Conservation (phyloP, 2,113 vertebrate species). For the Bufo bufo region DNA sequence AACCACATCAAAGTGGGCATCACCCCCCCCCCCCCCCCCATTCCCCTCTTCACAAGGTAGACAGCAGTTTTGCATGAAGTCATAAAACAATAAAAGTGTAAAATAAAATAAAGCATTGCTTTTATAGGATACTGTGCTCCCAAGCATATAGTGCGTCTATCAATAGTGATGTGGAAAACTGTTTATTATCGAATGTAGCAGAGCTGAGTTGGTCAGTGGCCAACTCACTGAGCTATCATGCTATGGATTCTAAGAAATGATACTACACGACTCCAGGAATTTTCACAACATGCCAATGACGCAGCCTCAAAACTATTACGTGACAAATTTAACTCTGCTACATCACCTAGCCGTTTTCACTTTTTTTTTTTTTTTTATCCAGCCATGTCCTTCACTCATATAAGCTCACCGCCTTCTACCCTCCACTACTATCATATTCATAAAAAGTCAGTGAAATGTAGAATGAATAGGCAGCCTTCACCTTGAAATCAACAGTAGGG, state of each 20-base stretch:
- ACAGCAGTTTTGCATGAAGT: neutral
- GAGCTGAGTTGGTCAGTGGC: neutral
- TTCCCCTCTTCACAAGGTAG: too few relatives aligned
- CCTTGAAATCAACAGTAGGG: constrained; percentile 8
- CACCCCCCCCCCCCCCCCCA: too few relatives aligned
- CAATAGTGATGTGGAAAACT: neutral
- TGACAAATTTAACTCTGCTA: neutral
- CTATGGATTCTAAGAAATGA: neutral
- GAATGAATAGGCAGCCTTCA: neutral
- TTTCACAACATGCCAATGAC: neutral
- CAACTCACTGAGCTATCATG: neutral
- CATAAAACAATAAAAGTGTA: too few relatives aligned
- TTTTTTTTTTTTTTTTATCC: neutral
- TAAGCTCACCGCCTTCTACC: neutral
- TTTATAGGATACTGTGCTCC: too few relatives aligned
- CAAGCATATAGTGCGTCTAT: too few relatives aligned
- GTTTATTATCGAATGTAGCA: neutral
- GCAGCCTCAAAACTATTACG: neutral
- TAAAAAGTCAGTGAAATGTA: neutral
- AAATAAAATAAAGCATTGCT: too few relatives aligned
- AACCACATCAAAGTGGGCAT: too few relatives aligned
- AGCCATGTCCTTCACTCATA: neutral
- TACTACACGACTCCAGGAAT: neutral
- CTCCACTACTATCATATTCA: neutral
- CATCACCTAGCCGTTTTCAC: neutral